phyloP scores from a whole-genome alignment of 2,113 vertebrate species.

The Haliaeetus leucogaster region DNA sequence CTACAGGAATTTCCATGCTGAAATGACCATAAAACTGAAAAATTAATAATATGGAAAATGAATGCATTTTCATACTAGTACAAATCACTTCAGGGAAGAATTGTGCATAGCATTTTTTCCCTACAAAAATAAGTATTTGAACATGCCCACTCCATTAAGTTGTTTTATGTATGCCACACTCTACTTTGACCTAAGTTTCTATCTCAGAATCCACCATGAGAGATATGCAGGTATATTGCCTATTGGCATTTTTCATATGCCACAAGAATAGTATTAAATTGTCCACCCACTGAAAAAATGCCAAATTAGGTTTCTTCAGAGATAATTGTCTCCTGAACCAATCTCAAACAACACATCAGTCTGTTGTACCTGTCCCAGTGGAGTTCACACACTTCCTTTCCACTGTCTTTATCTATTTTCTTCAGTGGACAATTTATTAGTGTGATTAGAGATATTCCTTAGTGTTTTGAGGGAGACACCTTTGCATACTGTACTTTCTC shows the following conservation, averaged over 20 bases:
- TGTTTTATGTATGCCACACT: background rate
- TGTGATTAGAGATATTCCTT: background rate
- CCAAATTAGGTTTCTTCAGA: background rate
- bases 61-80: background rate
- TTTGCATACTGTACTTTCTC: background rate
- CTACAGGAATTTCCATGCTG: background rate
- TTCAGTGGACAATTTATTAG: background rate
- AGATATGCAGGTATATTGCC: background rate
- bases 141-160: background rate
- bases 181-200: background rate
- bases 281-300: background rate
- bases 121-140: background rate
- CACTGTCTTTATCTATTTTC: background rate
- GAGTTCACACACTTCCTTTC: background rate
- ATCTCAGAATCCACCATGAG: background rate
- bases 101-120: background rate
- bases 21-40: background rate
- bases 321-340: background rate
- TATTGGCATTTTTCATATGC: background rate
- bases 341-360: background rate
- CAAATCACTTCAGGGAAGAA: background rate
- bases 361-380: background rate
- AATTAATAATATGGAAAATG: background rate
- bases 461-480: background rate
- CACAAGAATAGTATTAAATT: background rate